Conservation (phyloP, 2,888 invertebrate genomes). For the Agonopterix heracliana region DNA sequence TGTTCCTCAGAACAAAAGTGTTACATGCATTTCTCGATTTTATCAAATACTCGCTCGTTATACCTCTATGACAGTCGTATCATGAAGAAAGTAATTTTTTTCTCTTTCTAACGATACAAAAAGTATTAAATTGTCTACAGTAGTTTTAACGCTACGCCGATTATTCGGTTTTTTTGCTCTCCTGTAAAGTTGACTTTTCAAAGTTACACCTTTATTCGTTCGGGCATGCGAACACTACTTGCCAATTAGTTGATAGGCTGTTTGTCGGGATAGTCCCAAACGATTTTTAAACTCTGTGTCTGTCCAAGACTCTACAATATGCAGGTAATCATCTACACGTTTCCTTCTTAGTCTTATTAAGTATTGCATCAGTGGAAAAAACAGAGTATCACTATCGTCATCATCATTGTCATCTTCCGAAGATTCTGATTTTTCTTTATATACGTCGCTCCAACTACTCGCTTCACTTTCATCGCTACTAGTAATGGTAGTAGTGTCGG, state of each 20-base stretch:
- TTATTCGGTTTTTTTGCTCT: no score
- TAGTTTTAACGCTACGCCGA: no score
- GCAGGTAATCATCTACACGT: constrained; percentile 49
- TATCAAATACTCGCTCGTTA: no score
- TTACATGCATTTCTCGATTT: no score
- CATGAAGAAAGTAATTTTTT: no score
- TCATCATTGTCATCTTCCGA: constrained; percentile 34
- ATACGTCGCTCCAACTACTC: constrained; percentile 42
- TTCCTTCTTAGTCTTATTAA: constrained; percentile 37
- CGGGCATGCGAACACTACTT: constrained; percentile 9
- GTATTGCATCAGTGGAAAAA: constrained; percentile 52
- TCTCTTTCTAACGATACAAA: no score
- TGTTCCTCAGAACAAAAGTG: no score
- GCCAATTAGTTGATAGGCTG: constrained; percentile 43
- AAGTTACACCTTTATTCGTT: no score
- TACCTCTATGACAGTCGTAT: no score
- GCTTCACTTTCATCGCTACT: constrained; percentile 40
- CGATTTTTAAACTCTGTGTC: constrained; percentile 48
- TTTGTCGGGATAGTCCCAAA: constrained; percentile 42
- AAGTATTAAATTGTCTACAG: no score
- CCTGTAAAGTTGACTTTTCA: no score
- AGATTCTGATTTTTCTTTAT: constrained; percentile 23
- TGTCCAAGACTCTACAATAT: constrained; percentile 51
- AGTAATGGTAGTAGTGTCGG: constrained; percentile 19
- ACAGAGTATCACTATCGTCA: constrained; percentile 35